Percentiles rank a stretch among this genome's conserved stretches.
Conservation (phyloP, 2,113 vertebrate genomes). For the Ptilorrhoa leucosticta region DNA sequence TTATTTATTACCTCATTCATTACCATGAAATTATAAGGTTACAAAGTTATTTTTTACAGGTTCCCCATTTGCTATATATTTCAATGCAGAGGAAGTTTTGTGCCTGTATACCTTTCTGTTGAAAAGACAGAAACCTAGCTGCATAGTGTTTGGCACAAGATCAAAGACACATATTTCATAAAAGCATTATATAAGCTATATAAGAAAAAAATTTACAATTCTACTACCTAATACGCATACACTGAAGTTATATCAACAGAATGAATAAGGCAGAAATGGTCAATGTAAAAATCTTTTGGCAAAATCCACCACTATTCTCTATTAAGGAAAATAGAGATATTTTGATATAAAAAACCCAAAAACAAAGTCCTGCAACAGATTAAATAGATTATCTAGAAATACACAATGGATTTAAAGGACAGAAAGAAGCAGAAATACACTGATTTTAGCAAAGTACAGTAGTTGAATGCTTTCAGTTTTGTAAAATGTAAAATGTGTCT, state of each 20-base stretch:
- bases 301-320: background rate
- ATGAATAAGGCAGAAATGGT: background rate
- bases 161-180: background rate
- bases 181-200: background rate
- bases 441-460: background rate
- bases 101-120: background rate
- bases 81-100: background rate
- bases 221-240: background rate
- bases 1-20: background rate
- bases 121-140: background rate
- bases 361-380: background rate
- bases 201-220: background rate
- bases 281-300: background rate
- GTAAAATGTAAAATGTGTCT: background rate
- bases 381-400: background rate
- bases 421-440: background rate
- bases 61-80: background rate
- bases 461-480: background rate
- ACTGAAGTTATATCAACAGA: background rate
- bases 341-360: background rate
- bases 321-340: background rate
- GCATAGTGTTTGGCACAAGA: background rate
- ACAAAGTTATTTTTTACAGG: background rate
- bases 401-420: background rate
- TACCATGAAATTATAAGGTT: background rate